Conservation (phyloP, 2,888 invertebrate species). For the Agrotis clavis region DNA sequence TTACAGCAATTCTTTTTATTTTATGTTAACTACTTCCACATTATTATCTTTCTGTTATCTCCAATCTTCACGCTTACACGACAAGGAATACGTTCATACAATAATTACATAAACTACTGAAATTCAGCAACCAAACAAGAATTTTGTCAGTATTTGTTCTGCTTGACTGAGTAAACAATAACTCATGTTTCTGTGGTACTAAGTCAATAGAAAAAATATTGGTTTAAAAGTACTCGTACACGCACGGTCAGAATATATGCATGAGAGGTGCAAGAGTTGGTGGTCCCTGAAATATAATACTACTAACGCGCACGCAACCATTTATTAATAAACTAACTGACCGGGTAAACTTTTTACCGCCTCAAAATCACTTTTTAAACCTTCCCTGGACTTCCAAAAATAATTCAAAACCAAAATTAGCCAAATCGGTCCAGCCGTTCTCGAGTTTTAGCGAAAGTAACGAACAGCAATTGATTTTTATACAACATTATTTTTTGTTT, state of each 20-base stretch:
- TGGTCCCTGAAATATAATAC: constrained; percentile 7
- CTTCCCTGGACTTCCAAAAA: too few relatives aligned
- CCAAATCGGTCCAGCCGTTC: too few relatives aligned
- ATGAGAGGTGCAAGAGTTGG: constrained; percentile 22
- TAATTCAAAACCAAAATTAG: too few relatives aligned
- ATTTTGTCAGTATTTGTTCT: constrained; percentile 24
- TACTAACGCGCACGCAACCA: too few relatives aligned
- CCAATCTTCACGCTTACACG: not conserved
- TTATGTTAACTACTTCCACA: too few relatives aligned
- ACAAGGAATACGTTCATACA: not conserved
- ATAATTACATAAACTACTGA: constrained; percentile 41
- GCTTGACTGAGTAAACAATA: constrained; percentile 10
- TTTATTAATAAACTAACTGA: too few relatives aligned
- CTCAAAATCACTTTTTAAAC: too few relatives aligned
- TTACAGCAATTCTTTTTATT: not conserved
- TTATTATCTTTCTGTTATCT: not conserved
- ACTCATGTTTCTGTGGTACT: constrained; percentile 13
- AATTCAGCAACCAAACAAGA: constrained; percentile 15
- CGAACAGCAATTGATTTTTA: too few relatives aligned
- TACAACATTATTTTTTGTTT: too few relatives aligned
- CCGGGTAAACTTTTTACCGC: too few relatives aligned
- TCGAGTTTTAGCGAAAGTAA: too few relatives aligned
- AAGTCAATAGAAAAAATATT: constrained; percentile 23
- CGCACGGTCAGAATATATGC: constrained; percentile 18
- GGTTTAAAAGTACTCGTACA: constrained; percentile 23